Percentiles rank a stretch among this genome's conserved stretches.
Conservation (phyloP, 2,113 vertebrate genomes). For the Trichechus manatus region DNA sequence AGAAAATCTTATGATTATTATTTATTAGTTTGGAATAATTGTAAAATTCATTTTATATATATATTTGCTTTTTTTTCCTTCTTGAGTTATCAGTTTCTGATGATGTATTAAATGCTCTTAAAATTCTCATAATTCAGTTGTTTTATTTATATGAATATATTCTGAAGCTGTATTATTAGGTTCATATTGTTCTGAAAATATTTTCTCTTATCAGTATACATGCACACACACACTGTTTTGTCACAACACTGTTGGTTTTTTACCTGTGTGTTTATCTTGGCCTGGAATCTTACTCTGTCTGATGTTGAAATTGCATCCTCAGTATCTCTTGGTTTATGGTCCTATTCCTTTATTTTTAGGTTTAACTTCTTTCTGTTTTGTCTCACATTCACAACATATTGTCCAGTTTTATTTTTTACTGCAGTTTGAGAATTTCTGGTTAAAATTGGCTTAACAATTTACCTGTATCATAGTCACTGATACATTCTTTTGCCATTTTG, state of each 20-base stretch:
- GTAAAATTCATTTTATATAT: background rate
- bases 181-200: background rate
- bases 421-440: background rate
- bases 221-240: background rate
- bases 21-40: background rate
- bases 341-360: background rate
- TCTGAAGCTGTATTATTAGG: background rate
- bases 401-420: background rate
- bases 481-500: background rate
- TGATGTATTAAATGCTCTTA: background rate
- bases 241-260: background rate
- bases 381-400: background rate
- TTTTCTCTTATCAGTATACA: background rate
- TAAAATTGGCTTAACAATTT: background rate
- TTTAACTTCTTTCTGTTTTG: background rate
- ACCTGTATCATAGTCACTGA: background rate
- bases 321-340: background rate
- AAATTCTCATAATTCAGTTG: background rate
- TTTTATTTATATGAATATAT: background rate
- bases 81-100: background rate
- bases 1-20: background rate
- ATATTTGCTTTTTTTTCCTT: background rate
- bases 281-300: background rate
- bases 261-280: background rate
- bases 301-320: background rate